A percentile compares a stretch with the other conserved stretches of the same genome.
Evolutionary conservation across 1,140 invertebrate genomes (phyloP).

Genomic region (Psilanteris sp.): DNA sequence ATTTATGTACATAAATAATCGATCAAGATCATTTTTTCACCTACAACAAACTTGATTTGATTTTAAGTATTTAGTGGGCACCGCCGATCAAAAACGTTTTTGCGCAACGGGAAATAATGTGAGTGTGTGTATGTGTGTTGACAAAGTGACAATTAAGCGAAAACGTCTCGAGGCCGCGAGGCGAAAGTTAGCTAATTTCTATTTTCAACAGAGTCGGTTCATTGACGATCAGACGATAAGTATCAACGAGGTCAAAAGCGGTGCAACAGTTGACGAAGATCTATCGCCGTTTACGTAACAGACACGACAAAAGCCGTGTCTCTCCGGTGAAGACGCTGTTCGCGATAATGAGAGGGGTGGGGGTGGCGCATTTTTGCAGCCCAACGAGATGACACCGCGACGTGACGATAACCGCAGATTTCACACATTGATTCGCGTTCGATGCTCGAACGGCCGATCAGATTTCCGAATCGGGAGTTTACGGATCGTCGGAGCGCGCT

Average conservation of each 20-base stretch:
- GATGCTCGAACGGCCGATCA: too few relatives aligned
- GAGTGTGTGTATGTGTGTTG: too few relatives aligned
- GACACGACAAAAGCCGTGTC: constrained; percentile 27
- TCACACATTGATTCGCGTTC: constrained; percentile 25
- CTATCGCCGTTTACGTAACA: constrained; percentile 49
- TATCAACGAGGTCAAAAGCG: constrained; percentile 42
- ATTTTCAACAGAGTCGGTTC: constrained; percentile 53
- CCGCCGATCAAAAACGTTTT: not conserved
- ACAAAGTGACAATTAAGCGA: constrained; percentile 30
- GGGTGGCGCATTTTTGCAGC: not conserved
- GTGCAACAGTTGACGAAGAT: constrained; percentile 54
- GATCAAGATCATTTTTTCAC: too few relatives aligned
- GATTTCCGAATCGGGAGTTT: too few relatives aligned
- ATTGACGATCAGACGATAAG: constrained; percentile 54
- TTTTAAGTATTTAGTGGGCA: too few relatives aligned
- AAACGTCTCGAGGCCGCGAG: constrained; percentile 48
- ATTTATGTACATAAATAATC: too few relatives aligned
- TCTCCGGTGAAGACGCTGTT: constrained; percentile 7
- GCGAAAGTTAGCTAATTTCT: constrained; percentile 64
- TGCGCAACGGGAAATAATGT: constrained; percentile 4
- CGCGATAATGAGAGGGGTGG: constrained; percentile 4
- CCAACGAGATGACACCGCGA: constrained; percentile 8
- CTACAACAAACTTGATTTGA: too few relatives aligned
- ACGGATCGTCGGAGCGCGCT: too few relatives aligned
- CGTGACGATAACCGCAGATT: constrained; percentile 13